Evolutionary conservation across 2,113 vertebrate species (phyloP).

Genomic region (Pheucticus melanocephalus): DNA sequence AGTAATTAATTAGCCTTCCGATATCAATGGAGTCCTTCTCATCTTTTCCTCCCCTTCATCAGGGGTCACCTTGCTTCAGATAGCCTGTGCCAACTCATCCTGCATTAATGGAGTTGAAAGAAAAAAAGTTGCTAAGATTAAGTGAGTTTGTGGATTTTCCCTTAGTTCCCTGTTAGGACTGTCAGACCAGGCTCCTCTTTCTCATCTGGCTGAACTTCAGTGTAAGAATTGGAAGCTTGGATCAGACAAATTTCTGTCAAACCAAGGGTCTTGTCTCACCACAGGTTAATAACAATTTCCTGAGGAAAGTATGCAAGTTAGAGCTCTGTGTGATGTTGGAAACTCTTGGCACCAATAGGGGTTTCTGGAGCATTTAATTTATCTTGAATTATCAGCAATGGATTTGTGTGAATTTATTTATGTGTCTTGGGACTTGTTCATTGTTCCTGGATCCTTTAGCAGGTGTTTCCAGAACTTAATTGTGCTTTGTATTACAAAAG

Average conservation of each 20-base stretch:
- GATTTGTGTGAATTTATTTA: not conserved
- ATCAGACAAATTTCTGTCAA: not conserved
- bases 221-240: not conserved
- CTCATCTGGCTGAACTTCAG: not conserved
- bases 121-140: not conserved
- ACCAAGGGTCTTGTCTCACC: not conserved
- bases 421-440: not conserved
- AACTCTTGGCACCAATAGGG: not conserved
- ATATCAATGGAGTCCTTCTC: too few species aligned
- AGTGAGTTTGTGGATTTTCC: not conserved
- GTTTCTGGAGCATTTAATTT: not conserved
- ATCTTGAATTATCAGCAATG: not conserved
- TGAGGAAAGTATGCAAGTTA: not conserved
- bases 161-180: not conserved
- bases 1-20: too few species aligned
- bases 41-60: too few species aligned
- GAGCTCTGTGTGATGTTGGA: not conserved
- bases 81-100: not conserved
- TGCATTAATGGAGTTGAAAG: not conserved
- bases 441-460: not conserved
- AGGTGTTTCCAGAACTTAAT: not conserved
- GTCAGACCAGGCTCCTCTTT: rapidly evolving
- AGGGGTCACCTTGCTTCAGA: too few species aligned
- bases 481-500: not conserved
- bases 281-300: not conserved